Conservation (phyloP, 2,797 vertebrate genomes). For the Selene dorsalis region DNA sequence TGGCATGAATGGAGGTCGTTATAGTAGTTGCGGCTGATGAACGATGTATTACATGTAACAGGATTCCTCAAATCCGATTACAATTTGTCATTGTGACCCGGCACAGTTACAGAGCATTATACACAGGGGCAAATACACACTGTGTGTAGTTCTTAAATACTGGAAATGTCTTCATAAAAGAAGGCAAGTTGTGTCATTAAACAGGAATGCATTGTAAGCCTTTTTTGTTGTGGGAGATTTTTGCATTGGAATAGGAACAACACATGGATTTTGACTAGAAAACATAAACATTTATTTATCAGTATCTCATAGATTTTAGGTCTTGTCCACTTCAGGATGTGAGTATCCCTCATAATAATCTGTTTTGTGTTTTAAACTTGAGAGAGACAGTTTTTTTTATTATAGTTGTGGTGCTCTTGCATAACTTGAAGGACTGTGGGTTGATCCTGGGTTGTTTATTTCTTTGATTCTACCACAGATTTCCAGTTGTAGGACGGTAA, state of each 20-base stretch:
- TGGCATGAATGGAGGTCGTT: slow-evolving; percentile 55
- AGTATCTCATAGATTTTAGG: background rate
- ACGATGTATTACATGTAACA: slow-evolving; percentile 23
- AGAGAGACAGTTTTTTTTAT: background rate
- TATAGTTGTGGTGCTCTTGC: background rate
- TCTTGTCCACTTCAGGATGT: background rate
- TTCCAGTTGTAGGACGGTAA: background rate
- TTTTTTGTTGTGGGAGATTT: background rate
- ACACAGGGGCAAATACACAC: background rate
- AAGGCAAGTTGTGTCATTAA: background rate
- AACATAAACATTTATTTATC: background rate
- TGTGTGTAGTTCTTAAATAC: background rate
- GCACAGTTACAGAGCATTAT: background rate
- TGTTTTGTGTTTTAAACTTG: background rate
- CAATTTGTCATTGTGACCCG: slow-evolving; percentile 30
- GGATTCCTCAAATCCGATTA: slow-evolving; percentile 34
- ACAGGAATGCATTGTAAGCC: background rate
- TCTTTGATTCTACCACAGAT: background rate
- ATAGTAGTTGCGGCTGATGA: slow-evolving; percentile 25
- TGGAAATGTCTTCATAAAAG: slow-evolving; percentile 1
- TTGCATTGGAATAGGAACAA: background rate
- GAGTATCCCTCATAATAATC: background rate
- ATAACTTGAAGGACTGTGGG: background rate
- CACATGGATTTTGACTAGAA: background rate
- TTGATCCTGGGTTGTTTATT: background rate